phyloP scores from a whole-genome alignment of 2,888 invertebrate genomes.

The Neoitamus cyanurus region DNA sequence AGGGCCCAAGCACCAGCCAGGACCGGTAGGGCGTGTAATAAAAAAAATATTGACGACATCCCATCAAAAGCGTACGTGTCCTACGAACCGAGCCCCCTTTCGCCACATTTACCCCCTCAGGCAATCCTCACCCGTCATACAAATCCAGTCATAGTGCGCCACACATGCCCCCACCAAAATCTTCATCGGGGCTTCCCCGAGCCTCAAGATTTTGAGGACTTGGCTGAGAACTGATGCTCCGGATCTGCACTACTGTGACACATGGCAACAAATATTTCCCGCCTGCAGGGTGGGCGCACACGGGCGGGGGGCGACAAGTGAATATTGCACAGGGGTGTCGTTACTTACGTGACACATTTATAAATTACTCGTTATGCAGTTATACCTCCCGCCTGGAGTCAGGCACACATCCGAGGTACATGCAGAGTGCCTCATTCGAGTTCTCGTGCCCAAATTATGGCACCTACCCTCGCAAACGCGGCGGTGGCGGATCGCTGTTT shows the following conservation, averaged over 20 bases:
- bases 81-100: background rate
- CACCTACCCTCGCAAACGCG: conserved; percentile 13
- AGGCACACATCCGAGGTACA: conserved; percentile 32
- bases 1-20: background rate
- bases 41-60: conserved; percentile 52
- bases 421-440: conserved; percentile 28
- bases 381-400: conserved; percentile 37
- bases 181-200: background rate
- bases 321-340: conserved; percentile 55
- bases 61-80: conserved; percentile 53
- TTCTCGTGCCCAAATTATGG: conserved; percentile 47
- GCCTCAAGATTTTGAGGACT: background rate
- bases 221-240: background rate
- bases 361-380: conserved; percentile 55
- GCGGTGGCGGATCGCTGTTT: background rate
- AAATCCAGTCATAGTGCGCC: conserved; percentile 28
- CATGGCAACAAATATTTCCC: conserved; percentile 48
- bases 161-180: conserved; percentile 15
- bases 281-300: background rate
- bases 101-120: conserved; percentile 9
- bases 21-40: conserved; percentile 23
- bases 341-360: conserved; percentile 57
- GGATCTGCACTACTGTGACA: conserved; percentile 37
- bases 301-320: conserved; percentile 47
- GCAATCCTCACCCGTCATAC: conserved; percentile 13